Evolutionary conservation across 2,113 vertebrate genomes (phyloP).

Genomic region (Anhinga rufa): DNA sequence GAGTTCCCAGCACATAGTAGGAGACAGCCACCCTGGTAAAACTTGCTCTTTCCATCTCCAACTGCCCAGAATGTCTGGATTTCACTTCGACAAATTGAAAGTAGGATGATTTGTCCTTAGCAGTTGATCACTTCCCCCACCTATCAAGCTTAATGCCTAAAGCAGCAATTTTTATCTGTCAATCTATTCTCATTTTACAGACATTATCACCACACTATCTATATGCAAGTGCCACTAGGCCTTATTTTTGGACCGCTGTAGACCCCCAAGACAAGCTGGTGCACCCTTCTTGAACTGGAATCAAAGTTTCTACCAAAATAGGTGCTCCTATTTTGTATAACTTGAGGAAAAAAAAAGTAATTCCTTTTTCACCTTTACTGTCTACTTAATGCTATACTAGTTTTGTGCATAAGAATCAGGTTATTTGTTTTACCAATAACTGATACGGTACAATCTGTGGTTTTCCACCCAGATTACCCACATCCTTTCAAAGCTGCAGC

Average conservation of each 20-base stretch:
- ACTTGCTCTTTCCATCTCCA: background rate
- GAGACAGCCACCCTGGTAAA: background rate
- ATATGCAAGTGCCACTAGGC: background rate
- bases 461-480: background rate
- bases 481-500: background rate
- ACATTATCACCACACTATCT: background rate
- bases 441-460: background rate
- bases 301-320: background rate
- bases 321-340: background rate
- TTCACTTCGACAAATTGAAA: background rate
- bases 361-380: background rate
- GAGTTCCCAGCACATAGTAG: background rate
- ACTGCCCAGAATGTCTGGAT: background rate
- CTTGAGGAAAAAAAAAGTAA: background rate
- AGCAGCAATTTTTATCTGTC: background rate
- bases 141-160: background rate
- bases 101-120: background rate
- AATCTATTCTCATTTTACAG: background rate
- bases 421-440: background rate
- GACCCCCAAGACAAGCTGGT: background rate
- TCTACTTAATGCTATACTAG: background rate
- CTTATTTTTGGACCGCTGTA: background rate
- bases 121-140: background rate
- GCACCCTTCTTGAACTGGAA: background rate
- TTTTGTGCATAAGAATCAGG: background rate